Base-by-base conservation (phyloP, 2,888 invertebrate species). In the Drosophila robusta region DNA sequence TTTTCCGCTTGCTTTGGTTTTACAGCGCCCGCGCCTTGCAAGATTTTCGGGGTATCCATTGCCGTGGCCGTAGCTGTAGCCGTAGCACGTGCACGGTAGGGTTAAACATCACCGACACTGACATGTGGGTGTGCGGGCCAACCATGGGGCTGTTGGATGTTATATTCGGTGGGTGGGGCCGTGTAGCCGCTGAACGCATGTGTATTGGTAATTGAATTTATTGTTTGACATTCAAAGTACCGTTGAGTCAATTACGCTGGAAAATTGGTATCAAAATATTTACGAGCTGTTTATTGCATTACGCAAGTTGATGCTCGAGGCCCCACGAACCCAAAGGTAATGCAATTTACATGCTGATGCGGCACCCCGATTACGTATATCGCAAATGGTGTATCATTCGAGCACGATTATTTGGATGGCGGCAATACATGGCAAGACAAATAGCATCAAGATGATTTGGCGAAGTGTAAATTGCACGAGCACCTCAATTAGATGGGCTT, bases 201-300 rank as follows among this genome's bases (percentile, higher is more conserved):
- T 85, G 80, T 80, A 78, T 83, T 80, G 77, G 86, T 90, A 90
- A 90, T 90, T 90, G 91, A 90, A 91, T 90, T 90, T 90, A 91
- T 89, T 86, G 86, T 89, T 90, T 90, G 90, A 90, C 90, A 90
- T 80, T 89, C 81, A 89, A 90, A 90, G 88, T 90, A 89, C 80
- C 83, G 80, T 90, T 87, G 82, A 90, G 85, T 90, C 91, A 90
- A 90, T 90, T 90, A 90, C 89, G 75, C 78, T 73, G 84, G 75
- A 87, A 88, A 90, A 90, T 90, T 87, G 88, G 89, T 89, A 90
- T 88, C 90, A 88, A 88, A 90, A 89, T 88, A 89, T 88, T 88
- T 88, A 88, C 88, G 88, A 89, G 79, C 88, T 82, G 86, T 89
- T 88, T 86, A 89, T 88, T 89, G 88, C 87, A 82, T 90, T 89